Base-by-base conservation (phyloP, 1,140 invertebrate genomes). In the Platyscapa corneri region DNA sequence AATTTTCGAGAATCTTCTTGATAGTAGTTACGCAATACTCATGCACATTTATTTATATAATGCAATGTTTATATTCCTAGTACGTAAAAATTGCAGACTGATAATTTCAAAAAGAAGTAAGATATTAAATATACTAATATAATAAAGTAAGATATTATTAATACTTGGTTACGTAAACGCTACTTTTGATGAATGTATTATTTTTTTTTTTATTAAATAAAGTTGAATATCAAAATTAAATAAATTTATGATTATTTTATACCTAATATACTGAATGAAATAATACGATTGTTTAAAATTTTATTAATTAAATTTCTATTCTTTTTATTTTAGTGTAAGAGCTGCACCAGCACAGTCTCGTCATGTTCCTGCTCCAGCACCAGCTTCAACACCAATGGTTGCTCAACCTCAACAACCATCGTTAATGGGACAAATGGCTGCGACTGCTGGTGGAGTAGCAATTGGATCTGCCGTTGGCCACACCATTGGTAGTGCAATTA, bases 401-500 rank as follows among this genome's bases (percentile, higher is more conserved):
- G 75, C 76, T 1, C 94, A 95, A 23, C 94, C 95, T n/a, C 95
- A 96, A 88, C 94, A 95, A 60, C 95, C 95, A 12, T 94, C 94
- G 16, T 87, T 97, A 67, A 95, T 98, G 89, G 95, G 95, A 76
- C 97, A 98, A 93, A 98, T 98, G 97, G 97, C 97, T 84, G 97
- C 97, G 3, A 98, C 97, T 12, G 97, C 97, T 89, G 97, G 97
- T 80, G 97, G 97, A 89, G 97, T 98, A 46, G 97, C 97, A 60
- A 95, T 98, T 76, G 97, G 97, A 89, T 97, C 96, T 0, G 97
- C 97, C 60, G 95, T 98, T 88, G 98, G 97, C 76, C 98, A 98
- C 88, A 95, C 97, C 37, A 94, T 97, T 80, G 98, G 97, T 83
- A 95, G 96, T 92, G 97, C 97, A 53, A 84, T 98, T 34, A 98